A percentile compares a stretch with the other conserved stretches of the same genome.
These are phyloP conservation scores for Hydropotes inermis DNA, from an alignment of 2,113 vertebrate species.

Conservation along the genomic window DNA sequence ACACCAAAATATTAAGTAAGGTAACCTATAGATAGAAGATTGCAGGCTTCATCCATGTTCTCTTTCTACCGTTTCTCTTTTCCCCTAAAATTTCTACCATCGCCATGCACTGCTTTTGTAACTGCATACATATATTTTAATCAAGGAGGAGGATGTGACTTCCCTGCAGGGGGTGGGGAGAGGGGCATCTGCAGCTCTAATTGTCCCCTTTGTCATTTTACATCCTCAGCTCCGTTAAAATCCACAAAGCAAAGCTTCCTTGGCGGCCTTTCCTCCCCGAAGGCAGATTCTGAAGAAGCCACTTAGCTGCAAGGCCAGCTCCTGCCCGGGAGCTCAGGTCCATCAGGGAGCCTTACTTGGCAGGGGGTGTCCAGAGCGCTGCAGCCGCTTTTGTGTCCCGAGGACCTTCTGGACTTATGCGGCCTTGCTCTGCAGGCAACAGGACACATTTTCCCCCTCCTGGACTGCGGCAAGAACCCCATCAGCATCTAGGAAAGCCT, in stretches of 20 bases:
- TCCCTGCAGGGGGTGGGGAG: neutral
- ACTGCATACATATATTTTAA: neutral
- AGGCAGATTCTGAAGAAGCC: slow-evolving; percentile 5
- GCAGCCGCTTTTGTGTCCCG: neutral
- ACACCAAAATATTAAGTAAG: neutral
- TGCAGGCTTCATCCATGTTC: neutral
- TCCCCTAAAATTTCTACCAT: neutral
- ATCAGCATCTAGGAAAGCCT: neutral
- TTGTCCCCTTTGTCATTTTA: neutral
- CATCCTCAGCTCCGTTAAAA: slow-evolving; percentile 29
- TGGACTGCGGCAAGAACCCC: neutral
- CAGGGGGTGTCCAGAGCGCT: neutral
- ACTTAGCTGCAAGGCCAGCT: slow-evolving; percentile 25
- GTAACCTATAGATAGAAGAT: neutral
- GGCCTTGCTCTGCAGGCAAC: slow-evolving; percentile 40
- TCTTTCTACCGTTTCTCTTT: neutral
- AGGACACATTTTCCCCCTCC: neutral
- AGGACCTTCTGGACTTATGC: slow-evolving; percentile 32
- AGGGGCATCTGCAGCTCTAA: neutral
- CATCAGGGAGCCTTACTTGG: neutral
- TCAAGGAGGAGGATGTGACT: neutral
- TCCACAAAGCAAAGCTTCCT: slow-evolving; percentile 26
- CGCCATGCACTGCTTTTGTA: neutral
- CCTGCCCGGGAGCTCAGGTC: neutral
- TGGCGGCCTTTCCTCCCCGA: neutral